Evolutionary conservation across 2,888 invertebrate genomes (phyloP), one percentile per base, ranked within the genome.

Genomic region (Agonopterix heracliana): DNA sequence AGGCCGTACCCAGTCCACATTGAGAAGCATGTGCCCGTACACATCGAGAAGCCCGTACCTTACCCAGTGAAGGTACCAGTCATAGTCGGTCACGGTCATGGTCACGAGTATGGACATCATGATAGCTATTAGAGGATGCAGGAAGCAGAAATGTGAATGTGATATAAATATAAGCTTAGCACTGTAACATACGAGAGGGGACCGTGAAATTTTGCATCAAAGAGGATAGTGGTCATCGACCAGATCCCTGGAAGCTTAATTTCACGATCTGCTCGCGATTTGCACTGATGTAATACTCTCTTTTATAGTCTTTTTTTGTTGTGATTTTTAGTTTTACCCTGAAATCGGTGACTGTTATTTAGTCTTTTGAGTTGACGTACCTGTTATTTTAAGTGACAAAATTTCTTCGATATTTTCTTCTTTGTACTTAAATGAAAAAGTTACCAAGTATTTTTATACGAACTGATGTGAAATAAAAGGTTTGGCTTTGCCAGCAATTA

Each of bases 1-100:
- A 91, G 85, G 81, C 93, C 85, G 59, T 93, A 90, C 83, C 93
- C 87, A 61, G 91, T 91, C 54, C 90, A 90, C 54, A 91, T 92
- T n/a, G 91, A 91, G 71, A 92, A 91, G 59, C 91, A 90, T 66
- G 89, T 93, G 13, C 92, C 91, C 46, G 90, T 90, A 49, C 92
- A 91, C 48, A 84, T 92, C 35, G 91, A 91, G 72, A 91, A 91
- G 68, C 88, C 68, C 50, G 90, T 91, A 56, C 92, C 92, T 8
- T 90, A 90, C 81, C 91, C 92, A 42, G 91, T 92, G 54, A 92
- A 93, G 75, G 86, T 89, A 54, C 90, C 89, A 63, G 90, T 90
- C 45, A 77, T 89, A 53, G 78, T 90, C 63, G 77, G 81, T 69
- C 78, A 80, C 67, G 77, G 64, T 64, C 83, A 86, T 66, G 84